These are phyloP conservation scores for Phrynocephalus guinanensis DNA, from an alignment of 2,797 vertebrate genomes.

Conservation along the genomic window DNA sequence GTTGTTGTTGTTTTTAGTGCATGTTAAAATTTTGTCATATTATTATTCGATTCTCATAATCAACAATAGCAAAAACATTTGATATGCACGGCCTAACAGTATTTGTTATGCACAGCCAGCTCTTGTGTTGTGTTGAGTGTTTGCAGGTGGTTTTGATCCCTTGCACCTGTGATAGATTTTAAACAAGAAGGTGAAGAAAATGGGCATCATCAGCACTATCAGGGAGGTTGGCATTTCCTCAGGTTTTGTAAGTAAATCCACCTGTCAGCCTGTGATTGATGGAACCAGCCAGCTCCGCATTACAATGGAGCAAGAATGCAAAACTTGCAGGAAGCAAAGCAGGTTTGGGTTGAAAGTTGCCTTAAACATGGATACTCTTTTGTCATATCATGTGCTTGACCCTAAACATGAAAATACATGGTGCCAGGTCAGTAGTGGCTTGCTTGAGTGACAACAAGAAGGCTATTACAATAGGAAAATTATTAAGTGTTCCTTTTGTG, in stretches of 20 bases:
- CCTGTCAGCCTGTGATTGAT: constrained; percentile 46
- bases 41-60: background rate
- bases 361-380: constrained; percentile 30
- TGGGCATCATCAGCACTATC: constrained; percentile 32
- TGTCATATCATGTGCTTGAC: background rate
- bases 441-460: background rate
- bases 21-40: background rate
- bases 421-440: background rate
- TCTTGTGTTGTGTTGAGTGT: background rate
- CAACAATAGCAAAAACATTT: background rate
- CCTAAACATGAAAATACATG: background rate
- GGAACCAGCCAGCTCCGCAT: constrained; percentile 55
- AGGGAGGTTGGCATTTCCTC: constrained; percentile 41
- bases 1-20: background rate
- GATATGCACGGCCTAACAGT: no score
- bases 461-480: background rate
- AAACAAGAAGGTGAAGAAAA: constrained; percentile 39
- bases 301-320: constrained; percentile 41
- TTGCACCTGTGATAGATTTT: constrained; percentile 37
- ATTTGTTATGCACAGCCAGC: constrained; percentile 31
- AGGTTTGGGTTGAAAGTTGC: constrained; percentile 9
- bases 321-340: constrained; percentile 30
- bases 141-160: constrained; percentile 19
- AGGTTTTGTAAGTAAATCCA: constrained; percentile 36
- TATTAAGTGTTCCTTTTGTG: background rate